Base-by-base conservation (phyloP, 2,797 vertebrate species). In the Thaleichthys pacificus region DNA sequence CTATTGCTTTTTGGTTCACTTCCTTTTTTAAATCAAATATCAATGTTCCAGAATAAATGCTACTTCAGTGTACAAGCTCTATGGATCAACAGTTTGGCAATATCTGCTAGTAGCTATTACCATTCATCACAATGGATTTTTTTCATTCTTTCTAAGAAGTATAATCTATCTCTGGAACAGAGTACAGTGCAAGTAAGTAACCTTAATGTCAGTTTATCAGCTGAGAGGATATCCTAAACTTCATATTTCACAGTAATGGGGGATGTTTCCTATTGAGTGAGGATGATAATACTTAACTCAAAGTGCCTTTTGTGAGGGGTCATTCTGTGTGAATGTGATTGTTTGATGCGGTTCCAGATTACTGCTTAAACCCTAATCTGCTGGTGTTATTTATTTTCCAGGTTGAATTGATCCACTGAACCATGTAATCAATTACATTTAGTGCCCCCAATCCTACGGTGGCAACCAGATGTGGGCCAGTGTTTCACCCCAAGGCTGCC, bases 401-500 rank as follows among this genome's bases (percentile, higher is more conserved):
- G 76, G 77, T 56, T 70, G 69, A 75, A 80, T 68, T 28, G 64
- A 79, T 82, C 66, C 71, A 76, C 68, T 74, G 69, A 28, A 67
- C 76, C 77, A 73, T 77, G 32, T 80, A 77, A 79, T 85, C 81
- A 85, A 83, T 87, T 80, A 74, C 76, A 81, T 85, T 85, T 81
- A 73, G 74, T 69, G 73, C 77, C 35, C 81, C 32, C 69, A 66
- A 12, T 73, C 79, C 78, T 70, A 21, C 68, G 70, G 69, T 54
- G 73, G 69, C 72, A 73, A 77, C 71, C 79, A 83, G 77, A 85
- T 79, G 77, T 69, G 69, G 62, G n/a, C 49, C 57, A 78, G 58
- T 71, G 65, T 60, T 78, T 77, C 66, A 61, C 24, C 63, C 7
- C 5, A 56, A 69, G 73, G 47, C 64, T 66, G 5, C 68, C 32